Evolutionary conservation across 2,797 vertebrate species (phyloP).

Genomic region (Sebastolobus alascanus): DNA sequence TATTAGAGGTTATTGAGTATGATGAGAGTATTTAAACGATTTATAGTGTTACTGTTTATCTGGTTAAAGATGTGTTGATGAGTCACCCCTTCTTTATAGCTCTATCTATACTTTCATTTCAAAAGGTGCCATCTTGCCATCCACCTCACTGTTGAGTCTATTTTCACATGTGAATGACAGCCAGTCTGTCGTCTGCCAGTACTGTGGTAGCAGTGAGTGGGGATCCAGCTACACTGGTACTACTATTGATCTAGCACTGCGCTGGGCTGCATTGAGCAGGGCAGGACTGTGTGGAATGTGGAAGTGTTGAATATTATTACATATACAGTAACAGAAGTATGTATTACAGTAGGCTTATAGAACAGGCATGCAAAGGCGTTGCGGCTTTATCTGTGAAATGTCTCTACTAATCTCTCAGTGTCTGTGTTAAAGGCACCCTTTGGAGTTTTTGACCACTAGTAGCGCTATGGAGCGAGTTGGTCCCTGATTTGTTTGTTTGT

Average conservation of each 20-base stretch:
- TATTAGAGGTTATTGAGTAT: constrained; percentile 47
- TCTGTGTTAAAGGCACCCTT: constrained; percentile 26
- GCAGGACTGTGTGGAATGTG: constrained; percentile 32
- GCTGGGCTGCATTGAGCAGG: constrained; percentile 63
- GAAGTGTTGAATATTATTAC: constrained; percentile 31
- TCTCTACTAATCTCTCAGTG: constrained; percentile 18
- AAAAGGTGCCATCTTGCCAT: constrained; percentile 57
- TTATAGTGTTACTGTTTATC: constrained; percentile 53
- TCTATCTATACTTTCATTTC: constrained; percentile 50
- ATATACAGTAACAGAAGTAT: constrained; percentile 27
- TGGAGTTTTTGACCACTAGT: constrained; percentile 20
- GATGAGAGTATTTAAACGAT: constrained; percentile 58
- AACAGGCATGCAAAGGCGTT: constrained; percentile 47
- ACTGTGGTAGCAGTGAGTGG: constrained; percentile 45
- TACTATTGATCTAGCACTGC: constrained; percentile 19
- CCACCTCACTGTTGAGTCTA: constrained; percentile 39
- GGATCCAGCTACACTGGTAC: constrained; percentile 57
- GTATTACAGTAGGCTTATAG: constrained; percentile 35
- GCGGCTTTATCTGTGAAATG: constrained; percentile 38
- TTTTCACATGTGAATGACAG: constrained; percentile 47
- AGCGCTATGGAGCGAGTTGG: neutral
- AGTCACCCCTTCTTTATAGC: constrained; percentile 49
- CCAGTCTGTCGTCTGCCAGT: constrained; percentile 30
- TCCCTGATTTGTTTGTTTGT: neutral
- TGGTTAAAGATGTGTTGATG: constrained; percentile 55